phyloP scores from a whole-genome alignment of 2,113 vertebrate species.

The Nymphicus hollandicus region DNA sequence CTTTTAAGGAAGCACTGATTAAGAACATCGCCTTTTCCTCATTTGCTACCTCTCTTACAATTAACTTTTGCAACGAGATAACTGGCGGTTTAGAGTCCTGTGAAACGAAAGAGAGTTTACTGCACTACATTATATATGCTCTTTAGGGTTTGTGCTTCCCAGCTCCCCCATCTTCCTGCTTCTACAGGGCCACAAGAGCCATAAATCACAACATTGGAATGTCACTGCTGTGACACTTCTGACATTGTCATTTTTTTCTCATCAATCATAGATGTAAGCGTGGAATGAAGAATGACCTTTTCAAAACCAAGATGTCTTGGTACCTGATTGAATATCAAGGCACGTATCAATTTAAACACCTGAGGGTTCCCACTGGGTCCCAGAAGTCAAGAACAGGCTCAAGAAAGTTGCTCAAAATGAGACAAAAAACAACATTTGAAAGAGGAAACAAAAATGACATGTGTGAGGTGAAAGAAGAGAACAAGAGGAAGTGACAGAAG shows the following conservation, averaged over 20 bases:
- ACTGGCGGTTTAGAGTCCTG: conserved; percentile 94
- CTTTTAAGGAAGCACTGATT: conserved; percentile 89
- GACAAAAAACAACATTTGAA: background rate
- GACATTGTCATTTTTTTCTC: background rate
- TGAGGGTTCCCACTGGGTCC: background rate
- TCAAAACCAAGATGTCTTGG: background rate
- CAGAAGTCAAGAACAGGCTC: background rate
- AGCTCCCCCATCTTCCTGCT: background rate
- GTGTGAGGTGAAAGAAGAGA: background rate
- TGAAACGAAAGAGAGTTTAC: background rate
- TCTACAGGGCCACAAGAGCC: background rate
- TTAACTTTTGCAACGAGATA: conserved; percentile 92
- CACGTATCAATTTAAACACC: background rate
- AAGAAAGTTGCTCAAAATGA: background rate
- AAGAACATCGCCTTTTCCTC: conserved; percentile 97
- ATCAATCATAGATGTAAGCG: background rate
- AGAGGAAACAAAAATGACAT: background rate
- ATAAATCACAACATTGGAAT: background rate
- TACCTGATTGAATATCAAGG: background rate
- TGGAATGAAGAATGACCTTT: background rate
- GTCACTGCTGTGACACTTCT: background rate
- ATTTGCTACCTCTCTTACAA: conserved; percentile 94
- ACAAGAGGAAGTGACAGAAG: background rate
- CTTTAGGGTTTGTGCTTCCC: background rate
- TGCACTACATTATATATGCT: background rate